Base-by-base conservation (phyloP, 2,113 vertebrate species). In the Calonectris borealis region DNA sequence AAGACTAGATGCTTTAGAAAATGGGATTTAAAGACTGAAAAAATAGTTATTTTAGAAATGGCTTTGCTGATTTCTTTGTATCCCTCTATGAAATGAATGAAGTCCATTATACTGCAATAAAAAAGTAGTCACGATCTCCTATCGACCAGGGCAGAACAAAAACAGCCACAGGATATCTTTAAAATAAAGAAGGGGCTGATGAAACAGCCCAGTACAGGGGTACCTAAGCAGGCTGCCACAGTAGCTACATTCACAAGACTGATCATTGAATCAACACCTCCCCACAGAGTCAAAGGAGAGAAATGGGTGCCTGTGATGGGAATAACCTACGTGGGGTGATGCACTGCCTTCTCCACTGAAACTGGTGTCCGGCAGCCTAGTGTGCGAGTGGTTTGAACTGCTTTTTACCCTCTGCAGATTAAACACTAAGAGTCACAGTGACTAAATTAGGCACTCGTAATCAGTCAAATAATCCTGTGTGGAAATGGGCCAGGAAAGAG, bases 401-500 rank as follows among this genome's bases (percentile, higher is more conserved):
- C 58, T 95, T 94, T 83, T 94, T 86, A 61, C 64, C 31, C 68
- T 93, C 71, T 83, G 49, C 46, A 86, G 93, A 80, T 93, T 92
- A 92, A 96, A 83, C 46, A 70, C 58, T 73, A 70, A 88, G 76
- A 88, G 86, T 86, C 5, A 1, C 46, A 7, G 6, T 62, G 42
- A 69, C 94, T 94, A 97, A 95, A 95, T 95, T 94, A 95, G 95
- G 76, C 3, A 1, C 76, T 70, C 4, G 1, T 66, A 92, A 94
- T 96, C 83, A 92, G 83, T n/a, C 40, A 70, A 93, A 86, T 95
- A 96, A 97, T 93, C 93, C 95, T n/a, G 8, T 27, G 42, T 95
- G 94, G 93, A 94, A 94, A 80, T 13, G 76, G 32, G 76, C 95
- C 95, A 97, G 84, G 86, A 96, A 96, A 96, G 93, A 94, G 91